These are phyloP conservation scores for Luehdorfia chinensis DNA, from an alignment of 1,140 invertebrate species.

Conservation along the genomic window DNA sequence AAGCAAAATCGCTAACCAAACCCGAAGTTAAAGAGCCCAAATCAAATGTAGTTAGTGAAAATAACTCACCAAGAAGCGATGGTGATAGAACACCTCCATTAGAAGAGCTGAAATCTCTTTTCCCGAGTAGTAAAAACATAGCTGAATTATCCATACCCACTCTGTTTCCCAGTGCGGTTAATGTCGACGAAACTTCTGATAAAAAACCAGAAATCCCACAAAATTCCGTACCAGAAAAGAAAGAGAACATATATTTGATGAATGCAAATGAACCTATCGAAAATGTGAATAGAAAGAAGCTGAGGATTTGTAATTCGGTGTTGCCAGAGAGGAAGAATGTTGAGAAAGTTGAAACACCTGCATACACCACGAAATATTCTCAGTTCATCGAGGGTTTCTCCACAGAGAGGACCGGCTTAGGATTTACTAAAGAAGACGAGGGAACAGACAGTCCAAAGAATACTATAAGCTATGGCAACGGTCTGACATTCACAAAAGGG, in stretches of 20 bases:
- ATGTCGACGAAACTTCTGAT: slow-evolving; percentile 29
- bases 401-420: slow-evolving; percentile 56
- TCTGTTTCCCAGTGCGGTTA: slow-evolving; percentile 41
- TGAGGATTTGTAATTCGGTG: slow-evolving; percentile 61
- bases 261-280: slow-evolving; percentile 35
- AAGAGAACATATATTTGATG: slow-evolving; percentile 52
- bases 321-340: slow-evolving; percentile 48
- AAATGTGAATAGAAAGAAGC: slow-evolving; percentile 46
- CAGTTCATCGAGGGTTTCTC: slow-evolving; percentile 63
- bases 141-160: slow-evolving; percentile 23
- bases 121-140: slow-evolving; percentile 39
- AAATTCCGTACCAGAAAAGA: slow-evolving; percentile 41
- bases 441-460: slow-evolving; percentile 38
- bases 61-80: slow-evolving; percentile 39
- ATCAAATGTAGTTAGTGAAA: slow-evolving; percentile 31
- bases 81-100: slow-evolving; percentile 36
- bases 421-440: slow-evolving; percentile 58
- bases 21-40: too few relatives aligned
- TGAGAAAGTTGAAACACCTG: slow-evolving; percentile 43
- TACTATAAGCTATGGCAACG: slow-evolving; percentile 57
- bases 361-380: slow-evolving; percentile 67
- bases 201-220: slow-evolving; percentile 29
- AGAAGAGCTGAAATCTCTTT: slow-evolving; percentile 47
- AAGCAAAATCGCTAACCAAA: slow-evolving; percentile 41
- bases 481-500: slow-evolving; percentile 62